A percentile compares a stretch with the other conserved stretches of the same genome.
Conservation (phyloP, 2,888 invertebrate genomes). For the Shargacucullia verbasci region DNA sequence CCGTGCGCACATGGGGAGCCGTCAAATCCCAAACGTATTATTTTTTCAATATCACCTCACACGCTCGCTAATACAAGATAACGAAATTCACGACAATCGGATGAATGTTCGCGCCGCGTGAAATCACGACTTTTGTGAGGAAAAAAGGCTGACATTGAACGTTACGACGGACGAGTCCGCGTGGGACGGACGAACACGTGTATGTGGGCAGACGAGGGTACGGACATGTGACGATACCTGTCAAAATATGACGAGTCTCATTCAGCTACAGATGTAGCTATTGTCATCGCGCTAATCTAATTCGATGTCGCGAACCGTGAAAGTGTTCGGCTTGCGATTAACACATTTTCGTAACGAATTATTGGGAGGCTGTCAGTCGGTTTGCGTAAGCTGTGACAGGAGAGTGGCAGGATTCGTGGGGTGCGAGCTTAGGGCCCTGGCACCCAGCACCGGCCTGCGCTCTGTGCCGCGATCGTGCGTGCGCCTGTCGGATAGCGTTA, state of each 20-base stretch:
- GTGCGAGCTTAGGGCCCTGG: constrained; percentile 70
- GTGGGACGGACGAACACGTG: constrained; percentile 82
- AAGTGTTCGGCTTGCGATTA: constrained; percentile 83
- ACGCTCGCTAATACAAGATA: constrained; percentile 85
- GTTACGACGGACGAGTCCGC: constrained; percentile 65
- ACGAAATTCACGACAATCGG: constrained; percentile 86
- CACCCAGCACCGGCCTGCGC: constrained; percentile 31
- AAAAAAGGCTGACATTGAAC: constrained; percentile 74
- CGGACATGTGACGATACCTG: constrained; percentile 83
- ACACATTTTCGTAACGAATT: constrained; percentile 88
- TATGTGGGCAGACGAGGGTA: constrained; percentile 86
- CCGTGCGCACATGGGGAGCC: constrained; percentile 85
- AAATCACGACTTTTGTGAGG: constrained; percentile 85
- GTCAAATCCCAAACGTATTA: constrained; percentile 88
- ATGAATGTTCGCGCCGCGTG: constrained; percentile 88
- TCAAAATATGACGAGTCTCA: constrained; percentile 87
- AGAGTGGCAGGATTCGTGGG: constrained; percentile 84
- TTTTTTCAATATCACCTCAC: constrained; percentile 86
- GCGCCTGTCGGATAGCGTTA: constrained; percentile 63
- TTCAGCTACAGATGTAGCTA: constrained; percentile 85
- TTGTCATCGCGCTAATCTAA: constrained; percentile 87
- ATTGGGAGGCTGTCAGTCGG: constrained; percentile 86
- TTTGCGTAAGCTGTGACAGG: constrained; percentile 88
- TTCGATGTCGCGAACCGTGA: constrained; percentile 84
- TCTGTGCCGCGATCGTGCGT: constrained; percentile 28